phyloP scores from a whole-genome alignment of 2,113 vertebrate species.

The Nothocercus julius region DNA sequence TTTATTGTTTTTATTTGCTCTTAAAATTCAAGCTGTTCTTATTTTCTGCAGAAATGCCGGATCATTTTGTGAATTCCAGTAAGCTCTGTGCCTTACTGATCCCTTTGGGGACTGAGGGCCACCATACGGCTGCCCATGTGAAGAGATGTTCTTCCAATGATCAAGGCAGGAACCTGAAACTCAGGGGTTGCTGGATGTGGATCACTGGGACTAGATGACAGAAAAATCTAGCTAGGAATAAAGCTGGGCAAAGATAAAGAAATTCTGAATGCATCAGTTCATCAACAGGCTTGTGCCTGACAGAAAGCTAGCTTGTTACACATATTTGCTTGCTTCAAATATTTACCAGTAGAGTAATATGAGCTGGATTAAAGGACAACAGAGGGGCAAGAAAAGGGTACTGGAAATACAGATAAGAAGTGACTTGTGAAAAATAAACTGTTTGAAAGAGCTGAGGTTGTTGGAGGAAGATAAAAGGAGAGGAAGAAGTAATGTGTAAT shows the following conservation, averaged over 20 bases:
- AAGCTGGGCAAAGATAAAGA: not conserved
- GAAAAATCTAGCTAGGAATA: not conserved
- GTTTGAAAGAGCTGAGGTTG: not conserved
- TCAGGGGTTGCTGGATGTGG: not conserved
- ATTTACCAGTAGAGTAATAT: constrained; percentile 43
- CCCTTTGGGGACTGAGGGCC: not conserved
- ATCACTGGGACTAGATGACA: not conserved
- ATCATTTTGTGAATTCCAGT: not conserved
- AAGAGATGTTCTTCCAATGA: not conserved
- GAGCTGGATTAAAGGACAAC: constrained; percentile 49
- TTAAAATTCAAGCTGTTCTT: not conserved
- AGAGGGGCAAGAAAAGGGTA: constrained; percentile 7
- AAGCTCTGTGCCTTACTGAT: not conserved
- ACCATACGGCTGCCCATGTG: not conserved
- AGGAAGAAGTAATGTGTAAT: not conserved
- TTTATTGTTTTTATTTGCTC: not conserved
- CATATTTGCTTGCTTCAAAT: constrained; percentile 29
- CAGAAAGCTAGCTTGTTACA: constrained; percentile 41
- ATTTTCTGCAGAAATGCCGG: not conserved
- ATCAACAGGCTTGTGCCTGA: not conserved
- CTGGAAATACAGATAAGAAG: constrained; percentile 18
- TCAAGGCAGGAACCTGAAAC: not conserved
- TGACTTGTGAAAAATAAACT: not conserved
- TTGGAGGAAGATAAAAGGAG: not conserved
- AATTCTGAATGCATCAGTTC: constrained; percentile 29